These are phyloP conservation scores for Seriola rivoliana DNA, from an alignment of 2,113 vertebrate genomes.

Conservation along the genomic window DNA sequence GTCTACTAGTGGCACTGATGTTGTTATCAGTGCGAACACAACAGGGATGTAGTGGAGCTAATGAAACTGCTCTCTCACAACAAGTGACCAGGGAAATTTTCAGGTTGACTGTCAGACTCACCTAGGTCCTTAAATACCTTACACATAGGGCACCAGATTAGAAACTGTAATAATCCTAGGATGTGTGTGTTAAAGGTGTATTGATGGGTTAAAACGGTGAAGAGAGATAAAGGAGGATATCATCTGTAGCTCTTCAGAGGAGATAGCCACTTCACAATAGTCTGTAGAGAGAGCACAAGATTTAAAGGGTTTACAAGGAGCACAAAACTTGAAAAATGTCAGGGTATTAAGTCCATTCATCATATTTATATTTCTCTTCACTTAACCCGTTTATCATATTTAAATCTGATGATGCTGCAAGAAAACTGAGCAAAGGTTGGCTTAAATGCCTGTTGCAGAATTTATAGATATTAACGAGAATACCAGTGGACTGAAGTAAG, in stretches of 20 bases:
- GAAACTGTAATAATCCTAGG: not conserved
- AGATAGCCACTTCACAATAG: not conserved
- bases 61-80: slow-evolving; percentile 33
- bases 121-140: not conserved
- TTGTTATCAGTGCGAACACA: slow-evolving; percentile 71
- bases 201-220: not conserved
- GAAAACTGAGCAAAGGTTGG: not conserved
- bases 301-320: not conserved
- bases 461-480: slow-evolving; percentile 24
- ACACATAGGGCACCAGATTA: not conserved
- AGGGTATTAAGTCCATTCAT: not conserved
- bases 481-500: slow-evolving; percentile 13
- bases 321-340: not conserved
- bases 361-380: not conserved
- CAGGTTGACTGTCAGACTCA: not conserved
- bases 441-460: not conserved
- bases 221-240: not conserved
- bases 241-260: not conserved
- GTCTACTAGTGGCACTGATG: slow-evolving; percentile 42
- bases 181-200: not conserved
- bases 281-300: not conserved
- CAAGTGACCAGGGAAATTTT: slow-evolving; percentile 1
- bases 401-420: slow-evolving; percentile 3
- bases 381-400: slow-evolving; percentile 2
- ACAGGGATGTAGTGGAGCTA: slow-evolving; percentile 35